Evolutionary conservation across 2,888 invertebrate species (phyloP).

Genomic region (Hofmannophila pseudospretella): DNA sequence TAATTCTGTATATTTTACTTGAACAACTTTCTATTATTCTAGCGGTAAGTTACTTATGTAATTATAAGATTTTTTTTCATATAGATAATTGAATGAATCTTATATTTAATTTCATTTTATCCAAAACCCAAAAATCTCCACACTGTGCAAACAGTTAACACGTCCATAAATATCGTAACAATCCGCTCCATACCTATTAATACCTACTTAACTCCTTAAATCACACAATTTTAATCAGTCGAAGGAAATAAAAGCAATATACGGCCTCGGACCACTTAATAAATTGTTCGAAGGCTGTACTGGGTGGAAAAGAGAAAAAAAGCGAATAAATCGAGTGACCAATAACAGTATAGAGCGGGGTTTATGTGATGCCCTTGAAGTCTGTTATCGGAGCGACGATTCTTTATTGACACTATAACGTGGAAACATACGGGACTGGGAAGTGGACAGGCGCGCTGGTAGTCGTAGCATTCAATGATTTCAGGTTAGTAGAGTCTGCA

Average conservation of each 20-base stretch:
- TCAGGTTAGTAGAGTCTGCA: too few relatives aligned
- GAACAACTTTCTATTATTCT: too few relatives aligned
- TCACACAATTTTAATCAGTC: slow-evolving; percentile 41
- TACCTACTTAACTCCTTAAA: slow-evolving; percentile 33
- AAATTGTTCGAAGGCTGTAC: slow-evolving; percentile 53
- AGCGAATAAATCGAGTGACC: slow-evolving; percentile 59
- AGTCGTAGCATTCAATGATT: too few relatives aligned
- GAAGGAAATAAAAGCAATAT: slow-evolving; percentile 35
- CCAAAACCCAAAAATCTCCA: too few relatives aligned
- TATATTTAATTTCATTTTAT: too few relatives aligned
- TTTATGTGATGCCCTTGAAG: slow-evolving; percentile 67
- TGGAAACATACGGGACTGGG: slow-evolving; percentile 42
- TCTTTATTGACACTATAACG: slow-evolving; percentile 63
- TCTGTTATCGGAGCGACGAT: slow-evolving; percentile 59
- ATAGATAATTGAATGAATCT: too few relatives aligned
- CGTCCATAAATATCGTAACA: too few relatives aligned
- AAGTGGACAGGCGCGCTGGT: slow-evolving; percentile 8
- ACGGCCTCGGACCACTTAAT: slow-evolving; percentile 49
- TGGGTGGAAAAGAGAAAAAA: slow-evolving; percentile 41
- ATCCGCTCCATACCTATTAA: slow-evolving; percentile 43
- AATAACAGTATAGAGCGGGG: slow-evolving; percentile 69
- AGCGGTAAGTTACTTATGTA: too few relatives aligned
- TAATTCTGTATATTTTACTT: too few relatives aligned
- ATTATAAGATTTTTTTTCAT: too few relatives aligned
- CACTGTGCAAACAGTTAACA: too few relatives aligned